These are phyloP conservation scores for Entosphenus tridentatus DNA, from an alignment of 2,113 vertebrate genomes.

Conservation along the genomic window DNA sequence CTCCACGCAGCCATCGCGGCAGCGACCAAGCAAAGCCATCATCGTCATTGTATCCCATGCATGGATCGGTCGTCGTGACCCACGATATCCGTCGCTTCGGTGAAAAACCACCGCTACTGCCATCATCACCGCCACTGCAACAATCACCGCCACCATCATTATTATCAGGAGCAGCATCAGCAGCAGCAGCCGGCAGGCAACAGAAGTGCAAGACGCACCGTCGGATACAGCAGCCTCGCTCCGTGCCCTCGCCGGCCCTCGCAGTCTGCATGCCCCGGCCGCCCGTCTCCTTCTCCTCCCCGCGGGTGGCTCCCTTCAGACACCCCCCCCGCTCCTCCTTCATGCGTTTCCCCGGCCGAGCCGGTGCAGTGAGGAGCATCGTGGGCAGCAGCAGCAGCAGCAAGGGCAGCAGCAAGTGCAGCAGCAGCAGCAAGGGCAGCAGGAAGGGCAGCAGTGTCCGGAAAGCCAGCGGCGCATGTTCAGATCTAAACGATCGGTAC, in stretches of 20 bases:
- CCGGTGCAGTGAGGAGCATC: not conserved
- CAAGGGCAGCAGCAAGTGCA: not conserved
- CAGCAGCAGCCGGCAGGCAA: too few species aligned
- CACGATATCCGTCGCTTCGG: too few species aligned
- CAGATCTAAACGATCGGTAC: constrained; percentile 14
- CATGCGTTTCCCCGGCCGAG: constrained; percentile 4
- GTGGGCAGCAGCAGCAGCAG: constrained; percentile 1
- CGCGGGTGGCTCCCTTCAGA: not conserved
- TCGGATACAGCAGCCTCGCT: not conserved
- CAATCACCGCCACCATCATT: too few species aligned
- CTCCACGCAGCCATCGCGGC: too few species aligned
- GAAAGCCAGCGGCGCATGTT: constrained; percentile 18
- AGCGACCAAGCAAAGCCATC: too few species aligned
- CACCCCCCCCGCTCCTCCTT: not conserved
- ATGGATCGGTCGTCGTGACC: too few species aligned
- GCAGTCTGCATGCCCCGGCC: constrained; percentile 1
- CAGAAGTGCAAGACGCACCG: too few species aligned
- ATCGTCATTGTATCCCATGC: too few species aligned
- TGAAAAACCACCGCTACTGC: too few species aligned
- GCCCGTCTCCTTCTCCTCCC: not conserved
- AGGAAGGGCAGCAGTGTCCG: too few species aligned
- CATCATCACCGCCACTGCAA: too few species aligned
- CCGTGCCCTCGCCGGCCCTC: not conserved
- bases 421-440: not conserved
- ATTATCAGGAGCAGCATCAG: too few species aligned